A percentile compares a stretch with the other conserved stretches of the same genome.
These are phyloP conservation scores for Aquatica leii DNA, from an alignment of 2,888 invertebrate species.

Conservation along the genomic window DNA sequence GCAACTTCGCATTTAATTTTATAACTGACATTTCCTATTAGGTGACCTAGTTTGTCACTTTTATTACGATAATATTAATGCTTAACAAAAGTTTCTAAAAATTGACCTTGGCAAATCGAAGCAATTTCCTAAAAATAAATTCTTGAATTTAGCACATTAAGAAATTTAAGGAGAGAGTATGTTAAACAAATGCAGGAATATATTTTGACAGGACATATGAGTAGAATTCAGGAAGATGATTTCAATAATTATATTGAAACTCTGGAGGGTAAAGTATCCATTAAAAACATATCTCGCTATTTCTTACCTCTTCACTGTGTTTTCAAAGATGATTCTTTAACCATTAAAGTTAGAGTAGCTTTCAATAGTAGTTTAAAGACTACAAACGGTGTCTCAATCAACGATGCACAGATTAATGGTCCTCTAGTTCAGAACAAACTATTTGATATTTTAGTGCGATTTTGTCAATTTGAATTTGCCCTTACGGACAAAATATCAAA, in stretches of 20 bases:
- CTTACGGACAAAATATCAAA: background rate
- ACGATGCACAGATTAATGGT: background rate
- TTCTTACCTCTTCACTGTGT: background rate
- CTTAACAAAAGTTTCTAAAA: too few species aligned
- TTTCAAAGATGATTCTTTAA: background rate
- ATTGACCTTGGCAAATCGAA: too few species aligned
- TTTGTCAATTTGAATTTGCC: background rate
- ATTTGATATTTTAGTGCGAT: too few species aligned
- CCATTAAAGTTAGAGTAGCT: background rate
- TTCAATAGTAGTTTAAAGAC: background rate
- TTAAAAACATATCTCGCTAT: background rate
- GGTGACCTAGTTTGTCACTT: too few species aligned
- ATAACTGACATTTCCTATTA: too few species aligned
- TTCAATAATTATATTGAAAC: background rate
- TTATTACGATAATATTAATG: too few species aligned
- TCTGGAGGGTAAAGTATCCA: background rate
- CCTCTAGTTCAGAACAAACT: background rate
- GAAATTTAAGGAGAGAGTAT: background rate
- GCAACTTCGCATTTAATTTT: too few species aligned
- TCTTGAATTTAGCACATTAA: too few species aligned
- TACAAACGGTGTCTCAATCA: background rate
- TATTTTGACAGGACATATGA: background rate
- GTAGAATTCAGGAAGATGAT: background rate
- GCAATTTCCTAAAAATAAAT: too few species aligned
- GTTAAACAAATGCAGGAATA: background rate